A percentile compares a stretch with the other conserved stretches of the same genome.
Conservation (phyloP, 2,888 invertebrate species). For the Pantelozetes paolii region DNA sequence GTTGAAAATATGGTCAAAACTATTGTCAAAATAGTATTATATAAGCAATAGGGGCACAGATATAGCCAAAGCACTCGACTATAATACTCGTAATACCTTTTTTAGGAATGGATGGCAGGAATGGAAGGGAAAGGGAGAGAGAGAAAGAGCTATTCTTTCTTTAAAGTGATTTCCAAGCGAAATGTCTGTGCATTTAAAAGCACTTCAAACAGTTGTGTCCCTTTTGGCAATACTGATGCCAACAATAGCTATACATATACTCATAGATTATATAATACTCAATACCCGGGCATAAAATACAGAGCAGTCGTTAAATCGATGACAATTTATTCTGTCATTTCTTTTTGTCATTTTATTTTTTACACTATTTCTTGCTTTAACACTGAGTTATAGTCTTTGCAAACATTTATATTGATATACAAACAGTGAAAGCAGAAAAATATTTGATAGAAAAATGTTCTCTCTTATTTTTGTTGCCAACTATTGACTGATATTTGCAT, state of each 20-base stretch:
- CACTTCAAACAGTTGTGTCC: background rate
- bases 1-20: background rate
- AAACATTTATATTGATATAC: background rate
- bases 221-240: background rate
- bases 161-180: background rate
- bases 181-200: background rate
- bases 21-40: background rate
- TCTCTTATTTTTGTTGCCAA: background rate
- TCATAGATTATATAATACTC: background rate
- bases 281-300: background rate
- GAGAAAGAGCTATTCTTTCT: background rate
- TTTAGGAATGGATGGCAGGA: background rate
- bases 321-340: conserved; percentile 10
- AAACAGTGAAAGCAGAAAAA: background rate
- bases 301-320: background rate
- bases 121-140: background rate
- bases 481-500: background rate
- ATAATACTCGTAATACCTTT: background rate
- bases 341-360: conserved; percentile 5
- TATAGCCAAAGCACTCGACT: background rate
- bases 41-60: background rate
- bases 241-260: background rate
- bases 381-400: background rate
- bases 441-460: background rate
- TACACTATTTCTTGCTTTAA: background rate